Base-by-base conservation (phyloP, 53 echinoderm and acorn worm genomes). In the Stichopus horrens region DNA sequence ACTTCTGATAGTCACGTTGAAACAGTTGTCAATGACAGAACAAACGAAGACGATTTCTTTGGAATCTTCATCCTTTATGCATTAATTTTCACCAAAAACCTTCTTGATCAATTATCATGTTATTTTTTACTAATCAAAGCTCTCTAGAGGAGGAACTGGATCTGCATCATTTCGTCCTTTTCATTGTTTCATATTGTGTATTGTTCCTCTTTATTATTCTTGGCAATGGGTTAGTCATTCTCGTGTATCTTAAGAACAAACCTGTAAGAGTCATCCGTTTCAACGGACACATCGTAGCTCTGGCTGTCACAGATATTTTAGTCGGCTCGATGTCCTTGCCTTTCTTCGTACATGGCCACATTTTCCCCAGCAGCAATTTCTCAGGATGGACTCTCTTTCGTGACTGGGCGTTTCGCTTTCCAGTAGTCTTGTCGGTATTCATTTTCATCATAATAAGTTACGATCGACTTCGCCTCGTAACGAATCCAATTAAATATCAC, bases 401-500 rank as follows among this genome's bases (percentile, higher is more conserved):
- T 18, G 85, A 85, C 63, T 85, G 85, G 37, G 60, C 65, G 6
- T 19, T 21, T 67, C 60, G 67, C 20, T 51, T 85, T n/a, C 85
- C 85, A 23, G 14, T 85, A 23, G 20, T 85, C 9, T 9, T 68
- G 52, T 85, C 85, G 10, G 85, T 85, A 18, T 63, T 58, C 65
- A 14, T 85, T 52, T 16, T 85, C 52, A 37, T 85, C 4, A 20
- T 85, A 23, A 85, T 85, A 53, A 85, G 58, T 23, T 67, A 85
- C 52, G 85, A 85, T 85, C 85, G 68, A 21, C 20, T 85, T 4
- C 85, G 52, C 10, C 9, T 85, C 7, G 52, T 85, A 1, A 63
- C 65, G 51, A 22, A 85, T 51, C 85, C 85, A 7, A 85, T 85
- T 13, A 85, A 85, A 52, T 85, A 85, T 52, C 67, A 85, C 8